Evolutionary conservation across 2,888 invertebrate genomes (phyloP), one percentile per base, ranked within the genome.

Genomic region (Philonicus albiceps): DNA sequence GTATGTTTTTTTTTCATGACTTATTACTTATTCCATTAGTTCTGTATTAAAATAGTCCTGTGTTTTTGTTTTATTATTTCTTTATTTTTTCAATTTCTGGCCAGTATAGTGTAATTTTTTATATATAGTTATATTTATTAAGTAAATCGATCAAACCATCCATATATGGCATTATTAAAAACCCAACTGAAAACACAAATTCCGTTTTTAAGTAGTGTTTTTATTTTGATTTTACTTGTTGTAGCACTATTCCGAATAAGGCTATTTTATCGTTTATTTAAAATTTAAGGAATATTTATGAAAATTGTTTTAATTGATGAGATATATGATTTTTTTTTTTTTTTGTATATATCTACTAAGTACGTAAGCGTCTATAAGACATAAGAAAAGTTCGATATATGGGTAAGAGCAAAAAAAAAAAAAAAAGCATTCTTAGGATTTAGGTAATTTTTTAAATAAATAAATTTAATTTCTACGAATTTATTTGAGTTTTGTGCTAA

Each of bases 121-220:
- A 31, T 73, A 16, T 30, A 31, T 74, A 74, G 74, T 74, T 74
- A n/a, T 34, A 34, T 74, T 74, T 74, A 27, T 74, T 31, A 34
- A n/a, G 7, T 31, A 34, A 74, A 34, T 43, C 30, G 43, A 34
- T 49, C 27, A 49, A 49, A 49, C 27, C 40, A 31, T 78, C 78
- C 49, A 49, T 43, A 27, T 2, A 34, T 78, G 43, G 78, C 78
- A 78, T 78, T 78, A 78, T 43, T 13, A 78, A 13, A 30, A 78
- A n/a, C n/a, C 16, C 78, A 78, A 78, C 27, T 43, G 49, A 78
- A 64, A 49, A 78, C 78, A 78, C 78, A 78, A 78, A 78, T 27
- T 27, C 49, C 27, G 27, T 78, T 64, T 37, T 64, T 64, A 64
- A 64, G 1, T 64, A 64, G 64, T 27, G 22, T 64, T 43, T 11